Base-by-base conservation (phyloP, 2,888 invertebrate genomes). In the Tipula lateralis region DNA sequence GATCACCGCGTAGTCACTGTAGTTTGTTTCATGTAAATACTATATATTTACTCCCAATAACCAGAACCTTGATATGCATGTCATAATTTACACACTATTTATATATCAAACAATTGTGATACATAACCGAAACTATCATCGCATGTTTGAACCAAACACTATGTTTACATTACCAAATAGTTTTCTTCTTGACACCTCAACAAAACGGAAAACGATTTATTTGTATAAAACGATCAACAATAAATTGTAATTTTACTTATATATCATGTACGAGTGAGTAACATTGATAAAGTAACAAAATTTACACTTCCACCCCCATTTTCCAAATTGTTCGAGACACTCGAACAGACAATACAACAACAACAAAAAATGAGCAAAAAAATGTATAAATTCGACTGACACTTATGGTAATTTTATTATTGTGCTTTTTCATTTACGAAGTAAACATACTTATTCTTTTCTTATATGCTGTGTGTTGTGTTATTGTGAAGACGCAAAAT, bases 271-370 rank as follows among this genome's bases (percentile, higher is more conserved):
- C 36, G 2, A n/a, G n/a, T n/a, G n/a, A n/a, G 9, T 32, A 32
- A 50, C 16, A 50, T 39, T 50, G 66, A 24, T 66, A 66, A 24
- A 66, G 2, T 66, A 66, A 66, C 50, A 66, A 24, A 24, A 66
- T 66, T 66, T 66, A n/a, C 66, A 66, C 66, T 24, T 66, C 66
- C 66, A 66, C 66, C 66, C 66, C 66, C 66, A 66, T 66, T 66
- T 66, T 66, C 12, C 24, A 16, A n/a, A 9, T 36, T 12, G 3
- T 36, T 12, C 7, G 16, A 44, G 44, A 44, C 44, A 44, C 44
- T 9, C 5, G n/a, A 44, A 2, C 44, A n/a, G n/a, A 4, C 5
- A 36, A n/a, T 9, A 1, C 12, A 36, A n/a, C 16, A 16, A 44
- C n/a, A 3, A 44, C 16, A 44, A n/a, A n/a, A n/a, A n/a, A n/a